Base-by-base conservation (phyloP, 2,888 invertebrate genomes). In the Hemaris fuciformis region DNA sequence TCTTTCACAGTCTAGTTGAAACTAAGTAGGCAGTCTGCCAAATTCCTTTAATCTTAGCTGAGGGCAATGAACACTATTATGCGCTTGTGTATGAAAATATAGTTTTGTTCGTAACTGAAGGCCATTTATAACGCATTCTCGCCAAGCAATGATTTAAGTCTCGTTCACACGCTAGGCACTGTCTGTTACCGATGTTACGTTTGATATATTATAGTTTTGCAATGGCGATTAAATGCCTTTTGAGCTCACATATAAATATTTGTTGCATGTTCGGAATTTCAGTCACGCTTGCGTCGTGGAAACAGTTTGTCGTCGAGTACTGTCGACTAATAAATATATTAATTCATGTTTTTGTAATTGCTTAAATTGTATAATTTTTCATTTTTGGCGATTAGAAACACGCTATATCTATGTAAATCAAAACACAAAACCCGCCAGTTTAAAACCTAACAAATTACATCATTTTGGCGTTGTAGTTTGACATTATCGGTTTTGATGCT, bases 141-240 rank as follows among this genome's bases (percentile, higher is more conserved):
- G 66, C 68, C 61, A 72, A 70, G 71, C 69, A 64, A 72, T 71
- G 68, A 73, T 68, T 70, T 66, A 73, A 66, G 65, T 61, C 48
- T 46, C 34, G 13, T 46, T 58, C 57, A 66, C 74, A 75, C 74
- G 72, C 74, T 56, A 76, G 73, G 72, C 64, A 67, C 65, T 72
- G 65, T 67, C 71, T 69, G 68, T 65, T 68, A 72, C 70, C 65
- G 41, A 27, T 60, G 18, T 60, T 59, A 57, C 22, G 23, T 57
- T 57, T 34, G 38, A 57, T 41, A 41, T 41, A 57, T 57, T 57
- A 41, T 18, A 57, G 38, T 57, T 57, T 38, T 38, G 38, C 57
- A 20, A 18, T 34, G 38, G 8, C 34, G 6, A 38, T 57, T 41
- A 57, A 38, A 23, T 13, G 6, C 22, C n/a, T 23, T 13, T 41